Evolutionary conservation across 2,888 invertebrate species (phyloP), one percentile per base, ranked within the genome.

Genomic region (Drosophila diplacantha): DNA sequence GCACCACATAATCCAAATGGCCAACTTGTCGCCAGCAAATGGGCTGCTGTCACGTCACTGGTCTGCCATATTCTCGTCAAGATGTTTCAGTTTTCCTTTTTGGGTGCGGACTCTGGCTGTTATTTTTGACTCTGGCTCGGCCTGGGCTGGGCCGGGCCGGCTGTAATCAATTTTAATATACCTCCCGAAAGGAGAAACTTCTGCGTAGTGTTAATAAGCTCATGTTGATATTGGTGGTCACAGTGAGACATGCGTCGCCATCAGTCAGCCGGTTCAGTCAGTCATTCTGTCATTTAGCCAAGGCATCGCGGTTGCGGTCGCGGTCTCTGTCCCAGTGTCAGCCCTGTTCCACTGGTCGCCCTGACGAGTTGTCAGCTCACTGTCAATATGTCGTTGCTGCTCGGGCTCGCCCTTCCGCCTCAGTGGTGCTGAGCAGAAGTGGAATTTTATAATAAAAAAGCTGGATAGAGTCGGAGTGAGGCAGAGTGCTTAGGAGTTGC

Each of bases 181-280:
- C 43, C 67, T 38, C 41, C 47, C 59, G 24, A 44, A 67, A 18
- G 29, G 14, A 18, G 16, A 5, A 22, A 35, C 12, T 54, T 24
- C 26, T 64, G 61, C 51, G 53, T 54, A 56, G 76, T 70, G 75
- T 68, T 80, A 74, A 74, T 77, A 78, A 70, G 81, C 74, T 68
- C 78, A 64, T 80, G 81, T 78, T 81, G 79, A 78, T 83, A 83
- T 75, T 81, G 75, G 75, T 74, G 83, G 79, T 67, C 78, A 72
- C 81, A 83, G 76, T 76, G 80, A 77, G 78, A 29, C 26, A 29
- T 29, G 4, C 29, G 83, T 81, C 83, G 83, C 81, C 77, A 78
- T 29, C 63, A 68, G 62, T 67, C 61, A 77, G 64, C 65, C 61
- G 74, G 63, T 12, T 37, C 38, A 38, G 38, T 38, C 38, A 16